These are phyloP conservation scores for Lepidochitona cinerea DNA, from an alignment of 2,888 invertebrate species.

Conservation along the genomic window DNA sequence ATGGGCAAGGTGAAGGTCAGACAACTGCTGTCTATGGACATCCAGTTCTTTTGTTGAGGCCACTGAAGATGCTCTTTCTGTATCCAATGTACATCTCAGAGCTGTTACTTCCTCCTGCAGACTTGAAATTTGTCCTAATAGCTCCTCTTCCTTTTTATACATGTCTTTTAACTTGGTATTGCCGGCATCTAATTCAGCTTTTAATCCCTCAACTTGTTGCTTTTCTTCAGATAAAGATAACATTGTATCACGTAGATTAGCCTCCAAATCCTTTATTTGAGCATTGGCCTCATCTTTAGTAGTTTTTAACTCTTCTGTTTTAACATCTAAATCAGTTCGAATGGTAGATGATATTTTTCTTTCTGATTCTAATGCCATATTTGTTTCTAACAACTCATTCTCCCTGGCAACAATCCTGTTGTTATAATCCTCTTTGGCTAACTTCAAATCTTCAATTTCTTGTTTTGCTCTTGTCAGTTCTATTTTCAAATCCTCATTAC, in stretches of 20 bases:
- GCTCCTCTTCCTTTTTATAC: too few species aligned
- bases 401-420: too few species aligned
- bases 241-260: constrained; percentile 8
- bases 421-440: not conserved
- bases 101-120: not conserved
- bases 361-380: too few species aligned
- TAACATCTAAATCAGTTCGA: not conserved
- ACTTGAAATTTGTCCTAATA: not conserved
- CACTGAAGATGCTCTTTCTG: constrained; percentile 5
- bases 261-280: constrained; percentile 15
- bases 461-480: not conserved
- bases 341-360: too few species aligned
- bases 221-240: too few species aligned
- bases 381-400: too few species aligned
- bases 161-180: too few species aligned
- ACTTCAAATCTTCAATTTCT: not conserved
- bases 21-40: constrained; percentile 4
- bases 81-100: not conserved
- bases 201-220: constrained; percentile 7
- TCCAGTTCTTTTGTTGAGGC: constrained; percentile 8
- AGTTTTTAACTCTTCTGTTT: not conserved
- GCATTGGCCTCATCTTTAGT: constrained; percentile 4
- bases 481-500: not conserved
- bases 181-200: too few species aligned
- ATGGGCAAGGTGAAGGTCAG: constrained; percentile 11